Evolutionary conservation across 2,888 invertebrate species (phyloP).

Genomic region (Polydrusus tereticollis): DNA sequence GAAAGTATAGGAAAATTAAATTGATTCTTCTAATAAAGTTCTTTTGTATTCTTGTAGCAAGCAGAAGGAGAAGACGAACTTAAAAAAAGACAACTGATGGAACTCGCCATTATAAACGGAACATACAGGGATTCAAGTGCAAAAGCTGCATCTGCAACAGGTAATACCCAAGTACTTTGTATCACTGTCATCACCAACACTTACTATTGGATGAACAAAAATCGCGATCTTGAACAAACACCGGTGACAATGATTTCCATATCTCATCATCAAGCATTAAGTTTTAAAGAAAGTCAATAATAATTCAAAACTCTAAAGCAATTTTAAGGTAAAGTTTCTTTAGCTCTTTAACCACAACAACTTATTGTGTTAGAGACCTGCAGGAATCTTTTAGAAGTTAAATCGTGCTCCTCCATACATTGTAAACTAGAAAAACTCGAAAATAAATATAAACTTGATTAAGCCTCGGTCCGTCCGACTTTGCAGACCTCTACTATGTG

Average conservation of each 20-base stretch:
- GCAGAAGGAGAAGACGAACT: constrained; percentile 99
- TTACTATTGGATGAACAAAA: too few relatives aligned
- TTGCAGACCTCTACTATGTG: not conserved
- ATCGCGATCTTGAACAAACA: too few relatives aligned
- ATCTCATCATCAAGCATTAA: too few relatives aligned
- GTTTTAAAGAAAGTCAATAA: too few relatives aligned
- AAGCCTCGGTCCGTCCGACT: not conserved
- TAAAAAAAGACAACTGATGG: constrained; percentile 99
- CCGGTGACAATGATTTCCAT: too few relatives aligned
- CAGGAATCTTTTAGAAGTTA: too few relatives aligned
- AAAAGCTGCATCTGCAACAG: constrained; percentile 88
- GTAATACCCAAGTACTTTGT: constrained; percentile 66
- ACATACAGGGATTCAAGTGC: constrained; percentile 97
- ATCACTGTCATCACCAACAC: not conserved
- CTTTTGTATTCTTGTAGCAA: constrained; percentile 73
- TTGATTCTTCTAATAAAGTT: not conserved
- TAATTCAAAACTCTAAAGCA: too few relatives aligned
- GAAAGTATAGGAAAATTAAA: too few relatives aligned
- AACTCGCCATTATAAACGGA: constrained; percentile 99
- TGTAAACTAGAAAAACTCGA: not conserved
- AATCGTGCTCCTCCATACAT: too few relatives aligned
- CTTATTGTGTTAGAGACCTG: too few relatives aligned
- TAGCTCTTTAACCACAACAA: too few relatives aligned
- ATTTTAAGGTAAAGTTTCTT: too few relatives aligned
- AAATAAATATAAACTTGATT: not conserved